Evolutionary conservation across 2,888 invertebrate species (phyloP), one percentile per base, ranked within the genome.

Genomic region (Alentia gelatinosa): DNA sequence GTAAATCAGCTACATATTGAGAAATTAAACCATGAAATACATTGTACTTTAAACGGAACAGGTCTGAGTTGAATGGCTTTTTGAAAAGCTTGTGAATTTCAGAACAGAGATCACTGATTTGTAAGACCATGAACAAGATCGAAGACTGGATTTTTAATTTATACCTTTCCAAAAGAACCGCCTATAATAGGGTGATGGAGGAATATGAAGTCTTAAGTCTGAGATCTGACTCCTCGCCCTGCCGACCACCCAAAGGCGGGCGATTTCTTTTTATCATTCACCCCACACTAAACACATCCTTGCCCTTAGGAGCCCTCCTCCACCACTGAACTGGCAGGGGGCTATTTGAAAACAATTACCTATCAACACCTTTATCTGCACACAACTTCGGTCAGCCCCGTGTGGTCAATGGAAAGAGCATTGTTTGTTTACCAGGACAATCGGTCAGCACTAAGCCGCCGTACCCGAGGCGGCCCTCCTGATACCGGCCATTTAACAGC

Each of bases 341-440:
- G 79, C 79, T 79, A 79, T 79, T 79, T 79, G 79, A 19, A 35
- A 35, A 79, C 79, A 79, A 35, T 79, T 39, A 79, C 79, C 79
- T 39, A 79, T 79, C 79, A 79, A 79, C 79, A 79, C 79, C 79
- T 79, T 79, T 39, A 79, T 79, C 79, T 37, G 37, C 37, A 19
- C 79, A 39, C 79, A 79, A 37, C 79, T 79, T 23, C 79, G 3
- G 12, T 33, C 1, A 26, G 74, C 33, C 74, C 74, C 30, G 4
- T 33, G 74, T 33, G 30, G 74, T 74, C 74, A 74, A 74, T 74
- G 30, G 74, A 74, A 74, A 33, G 30, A 74, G 26, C 26, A 26
- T 74, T 74, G 74, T 74, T 74, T 74, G 74, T 74, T 74, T 74
- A 74, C 74, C 19, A 33, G 74, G 30, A 74, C 74, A 74, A 74